phyloP scores from a whole-genome alignment of 1,140 invertebrate genomes.

The Sweltsa coloradensis region DNA sequence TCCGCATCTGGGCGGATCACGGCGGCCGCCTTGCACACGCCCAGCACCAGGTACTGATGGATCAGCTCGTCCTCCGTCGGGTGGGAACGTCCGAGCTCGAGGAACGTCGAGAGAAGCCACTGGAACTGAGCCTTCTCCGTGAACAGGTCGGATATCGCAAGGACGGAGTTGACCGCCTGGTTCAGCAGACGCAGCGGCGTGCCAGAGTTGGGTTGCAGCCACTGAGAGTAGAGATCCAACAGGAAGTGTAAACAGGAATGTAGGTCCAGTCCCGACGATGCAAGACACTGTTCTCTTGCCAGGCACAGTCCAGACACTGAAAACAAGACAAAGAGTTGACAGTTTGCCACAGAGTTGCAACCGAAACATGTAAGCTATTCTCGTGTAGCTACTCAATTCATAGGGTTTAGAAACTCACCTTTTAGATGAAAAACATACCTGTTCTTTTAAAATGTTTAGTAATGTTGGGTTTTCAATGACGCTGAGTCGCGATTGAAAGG shows the following conservation, averaged over 20 bases:
- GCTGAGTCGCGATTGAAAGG: no score
- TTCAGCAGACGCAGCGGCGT: constrained; percentile 46
- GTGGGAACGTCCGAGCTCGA: constrained; percentile 48
- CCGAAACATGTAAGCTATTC: no score
- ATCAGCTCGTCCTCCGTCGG: constrained; percentile 57
- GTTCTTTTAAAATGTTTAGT: no score
- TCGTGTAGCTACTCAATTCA: no score
- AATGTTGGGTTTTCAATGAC: no score
- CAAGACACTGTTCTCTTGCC: constrained; percentile 19
- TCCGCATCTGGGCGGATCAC: constrained; percentile 45
- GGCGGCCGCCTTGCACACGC: constrained; percentile 52
- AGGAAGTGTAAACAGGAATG: constrained; percentile 79
- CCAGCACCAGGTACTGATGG: constrained; percentile 53
- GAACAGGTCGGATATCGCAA: constrained; percentile 59
- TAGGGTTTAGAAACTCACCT: no score
- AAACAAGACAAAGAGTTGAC: constrained; percentile 5
- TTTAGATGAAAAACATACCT: background rate
- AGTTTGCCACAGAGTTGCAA: no score
- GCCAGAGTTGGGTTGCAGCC: constrained; percentile 41
- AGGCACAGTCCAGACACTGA: constrained; percentile 10
- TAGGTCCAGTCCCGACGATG: constrained; percentile 54
- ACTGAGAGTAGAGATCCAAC: constrained; percentile 66
- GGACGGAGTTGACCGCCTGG: constrained; percentile 52
- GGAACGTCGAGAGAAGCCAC: constrained; percentile 57
- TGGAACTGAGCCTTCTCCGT: constrained; percentile 52